Percentiles rank a stretch among this genome's conserved stretches.
Conservation (phyloP, 1,140 invertebrate species). For the Rhynchophorus ferrugineus region DNA sequence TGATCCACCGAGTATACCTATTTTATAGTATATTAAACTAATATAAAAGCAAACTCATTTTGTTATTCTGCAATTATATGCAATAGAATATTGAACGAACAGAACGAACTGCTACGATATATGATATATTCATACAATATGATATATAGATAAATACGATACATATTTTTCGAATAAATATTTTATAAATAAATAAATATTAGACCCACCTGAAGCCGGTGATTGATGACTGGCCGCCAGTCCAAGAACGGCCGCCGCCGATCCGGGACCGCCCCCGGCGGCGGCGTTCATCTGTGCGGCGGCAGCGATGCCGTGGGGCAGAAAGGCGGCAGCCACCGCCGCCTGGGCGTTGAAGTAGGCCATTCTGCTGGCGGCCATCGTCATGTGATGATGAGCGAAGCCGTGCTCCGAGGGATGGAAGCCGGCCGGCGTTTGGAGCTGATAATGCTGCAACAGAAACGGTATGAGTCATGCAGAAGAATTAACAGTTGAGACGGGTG, state of each 20-base stretch:
- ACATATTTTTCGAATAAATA: neutral
- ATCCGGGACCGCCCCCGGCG: constrained; percentile 16
- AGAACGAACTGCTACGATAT: too few relatives aligned
- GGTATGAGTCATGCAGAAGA: too few relatives aligned
- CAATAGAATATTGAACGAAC: too few relatives aligned
- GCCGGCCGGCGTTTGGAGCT: constrained; percentile 37
- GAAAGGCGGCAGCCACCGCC: constrained; percentile 77
- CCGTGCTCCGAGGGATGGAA: constrained; percentile 41
- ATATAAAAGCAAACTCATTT: too few relatives aligned
- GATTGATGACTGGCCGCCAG: constrained; percentile 34
- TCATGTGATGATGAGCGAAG: constrained; percentile 53
- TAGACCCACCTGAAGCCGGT: constrained; percentile 20
- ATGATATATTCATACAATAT: too few relatives aligned
- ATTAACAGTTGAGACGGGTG: too few relatives aligned
- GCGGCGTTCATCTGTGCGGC: constrained; percentile 38
- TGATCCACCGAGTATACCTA: too few relatives aligned
- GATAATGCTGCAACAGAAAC: constrained; percentile 13
- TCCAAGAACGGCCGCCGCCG: constrained; percentile 30
- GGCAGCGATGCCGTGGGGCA: constrained; percentile 57
- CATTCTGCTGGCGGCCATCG: constrained; percentile 65
- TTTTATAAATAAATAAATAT: neutral
- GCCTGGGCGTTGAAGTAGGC: constrained; percentile 83
- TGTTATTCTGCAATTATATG: too few relatives aligned
- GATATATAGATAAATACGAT: too few relatives aligned
- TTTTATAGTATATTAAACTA: too few relatives aligned